Conservation (phyloP, 2,797 vertebrate genomes). For the Chlorospingus flavigularis region DNA sequence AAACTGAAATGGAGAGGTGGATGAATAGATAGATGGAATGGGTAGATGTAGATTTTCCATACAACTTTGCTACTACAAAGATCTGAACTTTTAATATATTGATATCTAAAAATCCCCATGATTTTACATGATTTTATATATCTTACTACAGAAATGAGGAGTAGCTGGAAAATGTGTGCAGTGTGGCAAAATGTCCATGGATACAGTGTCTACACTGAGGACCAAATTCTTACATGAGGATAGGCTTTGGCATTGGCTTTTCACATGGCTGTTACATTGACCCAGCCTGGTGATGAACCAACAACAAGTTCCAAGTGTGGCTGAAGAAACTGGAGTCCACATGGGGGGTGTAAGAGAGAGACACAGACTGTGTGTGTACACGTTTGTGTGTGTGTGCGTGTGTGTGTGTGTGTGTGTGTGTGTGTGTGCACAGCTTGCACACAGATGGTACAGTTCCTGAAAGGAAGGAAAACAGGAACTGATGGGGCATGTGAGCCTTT, state of each 20-base stretch:
- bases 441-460: neutral
- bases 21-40: neutral
- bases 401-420: too few relatives aligned
- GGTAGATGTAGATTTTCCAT: neutral
- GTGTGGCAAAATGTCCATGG: neutral
- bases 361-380: neutral
- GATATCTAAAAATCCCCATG: neutral
- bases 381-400: rapidly evolving
- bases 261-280: neutral
- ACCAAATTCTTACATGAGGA: neutral
- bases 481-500: neutral
- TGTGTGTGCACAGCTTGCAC: neutral
- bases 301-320: neutral
- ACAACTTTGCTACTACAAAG: neutral
- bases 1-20: neutral
- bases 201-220: neutral
- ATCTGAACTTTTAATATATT: neutral
- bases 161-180: neutral
- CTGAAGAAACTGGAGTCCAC: neutral
- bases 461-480: neutral
- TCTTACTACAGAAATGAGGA: neutral
- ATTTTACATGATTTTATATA: neutral
- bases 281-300: neutral
- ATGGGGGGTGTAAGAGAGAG: neutral
- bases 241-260: neutral